Conservation (phyloP, 1,140 invertebrate genomes). For the Oedothorax gibbosus region DNA sequence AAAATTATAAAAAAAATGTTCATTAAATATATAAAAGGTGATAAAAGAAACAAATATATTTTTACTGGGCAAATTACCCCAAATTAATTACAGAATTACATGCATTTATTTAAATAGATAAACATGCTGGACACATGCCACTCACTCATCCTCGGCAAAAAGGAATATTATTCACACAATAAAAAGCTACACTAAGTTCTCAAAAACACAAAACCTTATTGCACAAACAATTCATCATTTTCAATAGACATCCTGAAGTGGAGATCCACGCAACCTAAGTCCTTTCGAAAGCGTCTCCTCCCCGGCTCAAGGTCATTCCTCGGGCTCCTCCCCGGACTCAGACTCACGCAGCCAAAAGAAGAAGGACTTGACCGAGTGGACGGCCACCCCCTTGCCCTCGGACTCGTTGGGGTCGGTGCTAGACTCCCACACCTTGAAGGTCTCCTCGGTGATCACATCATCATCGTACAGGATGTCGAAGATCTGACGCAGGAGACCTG, state of each 20-base stretch:
- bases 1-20: too few species aligned
- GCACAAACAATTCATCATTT: slow-evolving; percentile 39
- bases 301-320: slow-evolving; percentile 13
- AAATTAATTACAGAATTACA: too few species aligned
- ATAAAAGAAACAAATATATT: too few species aligned
- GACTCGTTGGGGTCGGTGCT: slow-evolving; percentile 71
- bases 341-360: slow-evolving; percentile 73
- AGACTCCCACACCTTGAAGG: slow-evolving; percentile 74
- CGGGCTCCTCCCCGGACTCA: slow-evolving; percentile 67
- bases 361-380: slow-evolving; percentile 73
- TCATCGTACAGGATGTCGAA: slow-evolving; percentile 74
- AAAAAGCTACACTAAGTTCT: too few species aligned
- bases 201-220: not conserved
- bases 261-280: slow-evolving; percentile 32
- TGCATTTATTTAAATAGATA: too few species aligned
- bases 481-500: slow-evolving; percentile 72
- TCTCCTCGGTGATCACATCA: slow-evolving; percentile 74
- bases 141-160: too few species aligned
- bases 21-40: too few species aligned
- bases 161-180: too few species aligned
- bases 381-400: slow-evolving; percentile 74
- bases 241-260: slow-evolving; percentile 1
- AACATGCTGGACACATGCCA: too few species aligned
- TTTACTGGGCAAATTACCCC: too few species aligned
- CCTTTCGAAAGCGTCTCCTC: not conserved